phyloP scores from a whole-genome alignment of 2,113 vertebrate genomes.

The Rana temporaria region DNA sequence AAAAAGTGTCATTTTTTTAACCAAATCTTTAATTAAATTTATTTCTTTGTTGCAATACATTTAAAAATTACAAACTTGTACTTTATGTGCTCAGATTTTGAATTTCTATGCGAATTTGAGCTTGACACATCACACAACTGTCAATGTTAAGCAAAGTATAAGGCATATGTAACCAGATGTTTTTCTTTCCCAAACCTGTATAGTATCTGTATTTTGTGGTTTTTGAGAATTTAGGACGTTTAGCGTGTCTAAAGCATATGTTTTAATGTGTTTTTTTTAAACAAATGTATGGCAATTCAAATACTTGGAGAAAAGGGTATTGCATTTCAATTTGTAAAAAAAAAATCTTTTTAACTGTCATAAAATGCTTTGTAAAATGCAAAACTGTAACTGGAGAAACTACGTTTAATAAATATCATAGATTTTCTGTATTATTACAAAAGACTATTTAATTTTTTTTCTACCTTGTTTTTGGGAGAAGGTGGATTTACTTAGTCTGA shows the following conservation, averaged over 20 bases:
- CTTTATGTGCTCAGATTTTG: slow-evolving; percentile 87
- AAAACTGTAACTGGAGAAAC: slow-evolving; percentile 86
- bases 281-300: slow-evolving; percentile 86
- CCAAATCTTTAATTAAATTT: slow-evolving; percentile 77
- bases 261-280: slow-evolving; percentile 88
- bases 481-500: no score
- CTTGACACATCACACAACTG: slow-evolving; percentile 83
- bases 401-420: slow-evolving; percentile 90
- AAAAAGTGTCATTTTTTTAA: slow-evolving; percentile 77
- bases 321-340: slow-evolving; percentile 88
- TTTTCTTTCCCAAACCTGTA: slow-evolving; percentile 89
- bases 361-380: slow-evolving; percentile 90
- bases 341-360: slow-evolving; percentile 86
- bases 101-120: slow-evolving; percentile 82
- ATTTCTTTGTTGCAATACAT: slow-evolving; percentile 83
- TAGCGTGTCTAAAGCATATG: slow-evolving; percentile 83
- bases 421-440: slow-evolving; percentile 85
- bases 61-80: slow-evolving; percentile 86
- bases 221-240: slow-evolving; percentile 96
- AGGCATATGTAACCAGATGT: slow-evolving; percentile 93
- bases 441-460: neutral
- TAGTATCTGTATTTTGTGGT: slow-evolving; percentile 99
- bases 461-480: no score
- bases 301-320: slow-evolving; percentile 90
- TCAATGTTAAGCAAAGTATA: slow-evolving; percentile 94